Evolutionary conservation across 2,888 invertebrate species (phyloP), one percentile per base, ranked within the genome.

Genomic region (Acanthococcus lagerstroemiae): DNA sequence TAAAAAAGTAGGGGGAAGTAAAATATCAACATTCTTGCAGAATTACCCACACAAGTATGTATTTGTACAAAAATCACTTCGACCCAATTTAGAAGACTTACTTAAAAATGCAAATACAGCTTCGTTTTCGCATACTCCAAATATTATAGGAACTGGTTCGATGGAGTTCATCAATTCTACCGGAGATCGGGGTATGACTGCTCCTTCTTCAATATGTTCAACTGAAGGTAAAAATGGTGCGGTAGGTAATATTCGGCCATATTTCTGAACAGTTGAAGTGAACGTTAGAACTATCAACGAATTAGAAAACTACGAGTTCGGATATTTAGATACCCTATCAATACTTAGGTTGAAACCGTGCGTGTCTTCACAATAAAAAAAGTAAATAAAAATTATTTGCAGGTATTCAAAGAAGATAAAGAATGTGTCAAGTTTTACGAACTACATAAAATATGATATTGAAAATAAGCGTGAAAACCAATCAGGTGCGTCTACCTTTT

Each of bases 101-200:
- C 52, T 19, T 15, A 52, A 56, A 5, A 60, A 60, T 12, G 22
- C 57, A 25, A 57, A 44, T 1, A 57, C 21, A 9, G 60, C 45
- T 60, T 60, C 60, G 9, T 19, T 7, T 48, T 60, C 48, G 19
- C 60, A 60, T 19, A 60, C 19, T 60, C 60, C 60, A 0, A 48
- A 17, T 19, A 60, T 48, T 9, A 60, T 17, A n/a, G 60, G 60
- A 26, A 48, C 46, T 17, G 26, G 46, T 26, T 45, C 22, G 4
- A 48, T 50, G 1, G 60, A 60, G 15, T 25, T 26, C 2, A 60
- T 48, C 12, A 48, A 17, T 19, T 48, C 46, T 4, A 6, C n/a
- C 2, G 48, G 48, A 12, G 50, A 12, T 48, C 27, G 21, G 4
- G 60, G 17, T 1, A 60, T 5, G 21, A 60, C 24, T 19, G 60